Percentiles rank a stretch among this genome's conserved stretches.
These are phyloP conservation scores for Lophotis ruficrista DNA, from an alignment of 2,113 vertebrate genomes.

Conservation along the genomic window DNA sequence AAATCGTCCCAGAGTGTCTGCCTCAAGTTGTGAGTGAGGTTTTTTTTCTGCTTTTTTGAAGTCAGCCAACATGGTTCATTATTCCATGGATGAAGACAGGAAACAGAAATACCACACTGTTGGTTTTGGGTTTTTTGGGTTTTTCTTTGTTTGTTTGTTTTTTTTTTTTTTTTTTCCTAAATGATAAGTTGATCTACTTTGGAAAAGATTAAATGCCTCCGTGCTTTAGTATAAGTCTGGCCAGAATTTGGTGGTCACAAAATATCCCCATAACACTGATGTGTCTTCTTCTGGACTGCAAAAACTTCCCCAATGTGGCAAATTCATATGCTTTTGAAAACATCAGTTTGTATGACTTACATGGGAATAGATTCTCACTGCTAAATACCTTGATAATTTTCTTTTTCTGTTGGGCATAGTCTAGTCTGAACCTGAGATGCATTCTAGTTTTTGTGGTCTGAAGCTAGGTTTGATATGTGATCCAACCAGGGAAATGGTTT, in stretches of 20 bases:
- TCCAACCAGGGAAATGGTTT: not conserved
- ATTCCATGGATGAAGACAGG: not conserved
- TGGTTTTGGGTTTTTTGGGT: too few species aligned
- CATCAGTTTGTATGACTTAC: fast-evolving
- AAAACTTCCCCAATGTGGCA: fast-evolving
- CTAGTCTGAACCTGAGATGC: not conserved
- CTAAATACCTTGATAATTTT: not conserved
- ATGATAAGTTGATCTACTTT: not conserved
- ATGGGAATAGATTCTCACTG: not conserved
- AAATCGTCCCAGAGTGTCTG: not conserved
- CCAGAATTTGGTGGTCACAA: not conserved
- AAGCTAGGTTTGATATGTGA: not conserved
- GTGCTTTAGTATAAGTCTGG: not conserved
- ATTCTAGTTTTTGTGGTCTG: not conserved
- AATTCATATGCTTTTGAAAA: not conserved
- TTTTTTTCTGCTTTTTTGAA: not conserved
- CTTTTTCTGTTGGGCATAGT: not conserved
- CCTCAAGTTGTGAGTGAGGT: not conserved
- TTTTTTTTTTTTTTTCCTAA: not conserved
- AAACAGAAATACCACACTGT: not conserved
- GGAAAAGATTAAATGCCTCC: not conserved
- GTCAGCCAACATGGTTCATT: not conserved
- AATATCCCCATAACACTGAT: not conserved
- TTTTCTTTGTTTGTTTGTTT: not conserved
- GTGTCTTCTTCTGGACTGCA: not conserved